Percentiles rank a stretch among this genome's conserved stretches.
phyloP scores from a whole-genome alignment of 2,888 invertebrate species.

The Tyria jacobaeae region DNA sequence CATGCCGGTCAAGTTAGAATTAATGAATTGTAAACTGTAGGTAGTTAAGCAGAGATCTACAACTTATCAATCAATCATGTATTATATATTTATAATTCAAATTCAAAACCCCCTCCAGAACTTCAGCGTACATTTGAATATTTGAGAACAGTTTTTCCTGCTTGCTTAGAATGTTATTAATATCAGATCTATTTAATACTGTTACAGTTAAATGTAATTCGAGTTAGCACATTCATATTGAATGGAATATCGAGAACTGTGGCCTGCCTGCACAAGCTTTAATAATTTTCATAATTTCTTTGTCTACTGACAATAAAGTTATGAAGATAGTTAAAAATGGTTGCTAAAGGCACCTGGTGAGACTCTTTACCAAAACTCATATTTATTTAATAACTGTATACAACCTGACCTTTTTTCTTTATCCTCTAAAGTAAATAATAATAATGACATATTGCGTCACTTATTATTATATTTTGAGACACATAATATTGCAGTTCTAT shows the following conservation, averaged over 20 bases:
- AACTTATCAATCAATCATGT: too few relatives aligned
- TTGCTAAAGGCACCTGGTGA: too few relatives aligned
- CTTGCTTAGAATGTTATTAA: conserved; percentile 22
- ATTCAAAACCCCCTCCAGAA: too few relatives aligned
- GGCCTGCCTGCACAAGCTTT: background rate
- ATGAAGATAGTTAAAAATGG: too few relatives aligned
- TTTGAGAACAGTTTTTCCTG: background rate
- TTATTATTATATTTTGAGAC: background rate
- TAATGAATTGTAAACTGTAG: too few relatives aligned
- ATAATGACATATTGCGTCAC: conserved; percentile 11
- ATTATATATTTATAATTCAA: too few relatives aligned
- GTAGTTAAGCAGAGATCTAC: too few relatives aligned
- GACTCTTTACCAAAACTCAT: too few relatives aligned
- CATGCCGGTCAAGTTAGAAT: too few relatives aligned
- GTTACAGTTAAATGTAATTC: conserved; percentile 20
- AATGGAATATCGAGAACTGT: background rate
- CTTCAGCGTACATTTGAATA: too few relatives aligned
- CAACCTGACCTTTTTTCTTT: background rate
- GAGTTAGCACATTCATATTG: background rate
- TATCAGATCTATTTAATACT: conserved; percentile 68
- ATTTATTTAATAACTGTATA: too few relatives aligned
- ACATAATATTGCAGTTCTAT: conserved; percentile 2
- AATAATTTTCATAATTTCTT: background rate
- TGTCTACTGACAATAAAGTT: too few relatives aligned
- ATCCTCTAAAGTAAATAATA: background rate